These are phyloP conservation scores for Drosophila setifemur DNA, from an alignment of 1,140 invertebrate species.

Conservation along the genomic window DNA sequence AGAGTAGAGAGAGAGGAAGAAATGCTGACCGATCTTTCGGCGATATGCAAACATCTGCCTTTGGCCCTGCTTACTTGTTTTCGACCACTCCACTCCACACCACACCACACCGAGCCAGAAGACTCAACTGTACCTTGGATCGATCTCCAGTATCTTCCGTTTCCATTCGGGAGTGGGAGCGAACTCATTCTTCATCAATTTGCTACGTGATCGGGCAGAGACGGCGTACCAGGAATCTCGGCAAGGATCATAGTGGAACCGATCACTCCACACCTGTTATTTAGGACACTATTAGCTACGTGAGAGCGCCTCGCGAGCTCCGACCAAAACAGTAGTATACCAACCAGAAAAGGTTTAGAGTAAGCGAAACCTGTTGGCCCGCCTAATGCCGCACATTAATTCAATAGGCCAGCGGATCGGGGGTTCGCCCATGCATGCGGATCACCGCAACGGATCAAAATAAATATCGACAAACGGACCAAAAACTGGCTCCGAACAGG, in stretches of 20 bases:
- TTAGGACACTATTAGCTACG: conserved; percentile 59
- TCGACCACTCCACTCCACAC: conserved; percentile 6
- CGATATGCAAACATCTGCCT: conserved; percentile 74
- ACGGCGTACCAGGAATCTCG: conserved; percentile 17
- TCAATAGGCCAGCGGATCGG: conserved; percentile 54
- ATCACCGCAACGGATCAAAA: conserved; percentile 51
- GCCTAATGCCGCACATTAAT: conserved; percentile 67
- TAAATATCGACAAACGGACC: conserved; percentile 21
- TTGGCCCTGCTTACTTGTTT: conserved; percentile 31
- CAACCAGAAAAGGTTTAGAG: conserved; percentile 2
- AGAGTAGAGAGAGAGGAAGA: conserved; percentile 17
- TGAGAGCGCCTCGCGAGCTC: conserved; percentile 42
- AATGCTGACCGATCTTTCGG: conserved; percentile 55
- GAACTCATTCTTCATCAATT: conserved; percentile 46
- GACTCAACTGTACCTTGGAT: conserved; percentile 19
- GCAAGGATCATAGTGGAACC: conserved; percentile 51
- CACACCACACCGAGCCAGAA: conserved; percentile 2
- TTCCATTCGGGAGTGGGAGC: neutral
- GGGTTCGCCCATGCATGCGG: conserved; percentile 53
- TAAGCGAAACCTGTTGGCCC: conserved; percentile 61
- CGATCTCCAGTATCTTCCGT: neutral
- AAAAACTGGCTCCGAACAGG: conserved; percentile 21
- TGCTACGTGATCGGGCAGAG: conserved; percentile 53
- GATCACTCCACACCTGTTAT: conserved; percentile 76
- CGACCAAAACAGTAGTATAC: neutral